Conservation (phyloP, 2,113 vertebrate genomes). For the Myiozetetes cayanensis region DNA sequence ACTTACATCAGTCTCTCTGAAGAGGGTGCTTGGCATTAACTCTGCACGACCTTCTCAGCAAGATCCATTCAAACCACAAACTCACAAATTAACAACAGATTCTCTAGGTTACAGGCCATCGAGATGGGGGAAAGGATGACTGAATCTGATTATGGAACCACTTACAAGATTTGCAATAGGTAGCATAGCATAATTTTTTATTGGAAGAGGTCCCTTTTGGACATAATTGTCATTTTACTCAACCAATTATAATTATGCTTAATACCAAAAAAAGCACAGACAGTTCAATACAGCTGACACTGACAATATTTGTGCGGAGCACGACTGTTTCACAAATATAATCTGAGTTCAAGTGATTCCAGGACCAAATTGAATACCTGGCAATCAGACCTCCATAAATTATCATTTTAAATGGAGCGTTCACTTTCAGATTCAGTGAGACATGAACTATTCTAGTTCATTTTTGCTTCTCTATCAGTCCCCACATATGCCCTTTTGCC, state of each 20-base stretch:
- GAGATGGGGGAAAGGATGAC: not conserved
- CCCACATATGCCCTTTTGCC: not conserved
- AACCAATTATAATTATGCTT: conserved; percentile 32
- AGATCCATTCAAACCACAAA: not conserved
- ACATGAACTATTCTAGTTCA: not conserved
- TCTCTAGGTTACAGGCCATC: not conserved
- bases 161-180: not conserved
- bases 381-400: conserved; percentile 34
- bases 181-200: conserved; percentile 10
- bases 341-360: conserved; percentile 24
- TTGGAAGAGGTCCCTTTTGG: conserved; percentile 2
- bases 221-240: conserved; percentile 28
- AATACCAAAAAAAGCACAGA: not conserved
- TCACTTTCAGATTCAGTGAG: not conserved
- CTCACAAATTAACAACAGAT: conserved; percentile 23
- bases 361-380: conserved; percentile 40
- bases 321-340: conserved; percentile 16
- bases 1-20: not conserved
- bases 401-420: not conserved
- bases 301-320: conserved; percentile 39
- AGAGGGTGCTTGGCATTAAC: not conserved
- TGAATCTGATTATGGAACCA: conserved; percentile 18
- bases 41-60: not conserved
- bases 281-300: conserved; percentile 26
- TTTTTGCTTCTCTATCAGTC: not conserved